phyloP scores from a whole-genome alignment of 2,888 invertebrate species.

The Aporophyla nigra region DNA sequence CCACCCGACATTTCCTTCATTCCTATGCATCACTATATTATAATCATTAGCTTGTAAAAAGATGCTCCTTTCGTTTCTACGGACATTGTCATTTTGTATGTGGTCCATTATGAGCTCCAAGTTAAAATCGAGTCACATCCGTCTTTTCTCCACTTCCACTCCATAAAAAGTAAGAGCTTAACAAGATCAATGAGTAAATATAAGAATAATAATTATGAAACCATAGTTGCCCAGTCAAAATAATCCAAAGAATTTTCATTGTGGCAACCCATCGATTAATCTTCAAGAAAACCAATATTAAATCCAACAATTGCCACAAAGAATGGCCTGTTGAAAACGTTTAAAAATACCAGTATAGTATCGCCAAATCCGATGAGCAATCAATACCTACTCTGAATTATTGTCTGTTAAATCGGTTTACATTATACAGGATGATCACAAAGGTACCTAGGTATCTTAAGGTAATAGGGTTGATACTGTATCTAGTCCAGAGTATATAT shows the following conservation, averaged over 20 bases:
- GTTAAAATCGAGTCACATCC: neutral
- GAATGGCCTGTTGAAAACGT: constrained; percentile 75
- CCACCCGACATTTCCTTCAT: too few species aligned
- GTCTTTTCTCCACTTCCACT: neutral
- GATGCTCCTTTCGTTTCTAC: neutral
- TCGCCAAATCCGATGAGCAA: constrained; percentile 64
- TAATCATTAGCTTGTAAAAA: neutral
- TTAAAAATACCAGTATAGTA: constrained; percentile 76
- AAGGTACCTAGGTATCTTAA: neutral
- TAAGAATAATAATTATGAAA: neutral
- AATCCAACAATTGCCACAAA: constrained; percentile 33
- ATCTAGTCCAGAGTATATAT: neutral
- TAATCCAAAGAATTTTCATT: neutral
- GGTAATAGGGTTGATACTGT: neutral
- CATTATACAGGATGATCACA: constrained; percentile 11
- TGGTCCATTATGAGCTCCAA: neutral
- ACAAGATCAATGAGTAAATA: neutral
- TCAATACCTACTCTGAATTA: constrained; percentile 14
- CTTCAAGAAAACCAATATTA: constrained; percentile 19
- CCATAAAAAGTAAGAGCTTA: neutral
- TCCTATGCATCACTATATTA: neutral
- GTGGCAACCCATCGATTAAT: constrained; percentile 19
- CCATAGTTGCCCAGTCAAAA: neutral
- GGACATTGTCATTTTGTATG: neutral
- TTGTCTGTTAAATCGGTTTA: neutral